A percentile compares a stretch with the other conserved stretches of the same genome.
phyloP scores from a whole-genome alignment of 1,140 invertebrate species.

The Myzus persicae region DNA sequence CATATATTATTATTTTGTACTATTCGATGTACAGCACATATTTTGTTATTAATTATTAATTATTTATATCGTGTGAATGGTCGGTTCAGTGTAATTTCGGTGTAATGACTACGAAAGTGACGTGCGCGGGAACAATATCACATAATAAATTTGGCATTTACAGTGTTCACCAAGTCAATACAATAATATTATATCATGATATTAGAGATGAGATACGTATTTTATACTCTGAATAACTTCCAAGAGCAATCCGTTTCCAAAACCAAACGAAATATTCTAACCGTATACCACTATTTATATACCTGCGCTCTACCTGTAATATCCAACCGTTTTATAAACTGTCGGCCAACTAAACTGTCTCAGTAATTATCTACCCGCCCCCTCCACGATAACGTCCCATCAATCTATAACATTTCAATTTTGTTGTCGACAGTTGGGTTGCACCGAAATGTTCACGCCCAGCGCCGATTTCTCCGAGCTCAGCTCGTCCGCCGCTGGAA shows the following conservation, averaged over 20 bases:
- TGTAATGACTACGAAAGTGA: background rate
- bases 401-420: background rate
- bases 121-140: background rate
- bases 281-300: background rate
- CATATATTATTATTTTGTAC: background rate
- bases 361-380: background rate
- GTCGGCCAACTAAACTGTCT: background rate
- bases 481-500: background rate
- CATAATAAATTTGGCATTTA: background rate
- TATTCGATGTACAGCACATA: background rate
- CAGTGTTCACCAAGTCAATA: background rate
- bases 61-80: background rate
- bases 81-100: background rate
- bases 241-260: background rate
- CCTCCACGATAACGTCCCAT: background rate
- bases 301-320: background rate
- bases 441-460: background rate
- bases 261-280: background rate
- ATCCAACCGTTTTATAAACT: background rate
- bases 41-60: background rate
- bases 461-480: constrained; percentile 22
- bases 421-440: constrained; percentile 30
- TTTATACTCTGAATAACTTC: background rate
- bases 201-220: background rate
- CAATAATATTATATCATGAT: too few species aligned